Conservation (phyloP, 2,888 invertebrate species). For the Mystacides longicornis region DNA sequence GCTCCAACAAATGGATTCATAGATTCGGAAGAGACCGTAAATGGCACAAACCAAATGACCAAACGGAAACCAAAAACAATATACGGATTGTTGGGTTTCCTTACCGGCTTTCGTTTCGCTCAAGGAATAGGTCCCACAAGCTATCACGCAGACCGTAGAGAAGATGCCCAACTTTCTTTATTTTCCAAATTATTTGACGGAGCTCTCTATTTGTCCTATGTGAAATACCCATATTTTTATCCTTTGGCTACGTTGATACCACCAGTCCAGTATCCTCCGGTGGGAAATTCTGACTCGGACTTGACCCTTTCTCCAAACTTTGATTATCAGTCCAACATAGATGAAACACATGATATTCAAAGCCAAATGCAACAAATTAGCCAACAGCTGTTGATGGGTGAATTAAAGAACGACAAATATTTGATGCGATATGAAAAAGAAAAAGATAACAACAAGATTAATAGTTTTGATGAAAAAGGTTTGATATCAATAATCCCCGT, state of each 20-base stretch:
- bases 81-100: constrained; percentile 20
- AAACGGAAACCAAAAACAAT: constrained; percentile 6
- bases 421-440: neutral
- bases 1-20: too few species aligned
- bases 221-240: constrained; percentile 21
- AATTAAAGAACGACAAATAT: constrained; percentile 15
- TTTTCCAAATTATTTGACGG: constrained; percentile 21
- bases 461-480: neutral
- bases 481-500: too few species aligned
- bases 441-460: neutral
- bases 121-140: constrained; percentile 16
- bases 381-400: neutral
- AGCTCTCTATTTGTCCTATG: constrained; percentile 16
- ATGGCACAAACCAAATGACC: neutral
- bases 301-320: constrained; percentile 24
- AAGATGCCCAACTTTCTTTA: constrained; percentile 14
- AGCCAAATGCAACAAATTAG: constrained; percentile 20
- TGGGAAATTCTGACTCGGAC: constrained; percentile 12
- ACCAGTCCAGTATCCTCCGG: constrained; percentile 16
- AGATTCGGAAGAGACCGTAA: too few species aligned
- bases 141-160: constrained; percentile 13
- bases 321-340: constrained; percentile 3
- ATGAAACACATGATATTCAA: constrained; percentile 9
- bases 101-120: constrained; percentile 21
- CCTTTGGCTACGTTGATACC: constrained; percentile 6